These are phyloP conservation scores for Pegoplata infirma DNA, from an alignment of 2,888 invertebrate species.

Conservation along the genomic window DNA sequence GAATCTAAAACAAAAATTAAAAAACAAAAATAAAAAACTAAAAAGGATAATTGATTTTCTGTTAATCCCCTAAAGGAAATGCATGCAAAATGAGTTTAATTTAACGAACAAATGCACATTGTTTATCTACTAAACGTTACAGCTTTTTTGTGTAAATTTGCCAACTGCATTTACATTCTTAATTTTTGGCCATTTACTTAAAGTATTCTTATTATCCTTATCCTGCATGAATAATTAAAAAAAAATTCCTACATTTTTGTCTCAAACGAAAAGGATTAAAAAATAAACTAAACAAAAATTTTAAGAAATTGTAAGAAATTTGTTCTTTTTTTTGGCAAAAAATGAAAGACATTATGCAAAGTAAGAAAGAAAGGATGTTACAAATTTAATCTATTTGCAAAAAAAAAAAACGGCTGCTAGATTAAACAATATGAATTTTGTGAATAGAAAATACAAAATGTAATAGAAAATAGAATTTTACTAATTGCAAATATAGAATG, in stretches of 20 bases:
- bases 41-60: constrained; percentile 43
- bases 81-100: constrained; percentile 48
- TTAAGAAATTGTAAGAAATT: background rate
- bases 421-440: background rate
- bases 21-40: too few species aligned
- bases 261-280: background rate
- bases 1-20: too few species aligned
- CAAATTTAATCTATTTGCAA: constrained; percentile 27
- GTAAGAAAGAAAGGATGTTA: background rate
- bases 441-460: background rate
- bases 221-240: too few species aligned
- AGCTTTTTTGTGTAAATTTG: constrained; percentile 24
- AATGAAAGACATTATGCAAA: constrained; percentile 27
- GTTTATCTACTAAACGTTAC: background rate
- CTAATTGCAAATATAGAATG: too few species aligned
- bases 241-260: background rate
- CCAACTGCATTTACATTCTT: background rate
- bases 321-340: background rate
- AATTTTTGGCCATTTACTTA: background rate
- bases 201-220: background rate
- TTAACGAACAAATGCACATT: too few species aligned
- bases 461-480: background rate
- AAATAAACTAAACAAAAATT: background rate
- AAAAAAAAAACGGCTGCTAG: constrained; percentile 14
- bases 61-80: constrained; percentile 40